phyloP scores from a whole-genome alignment of 2,888 invertebrate species.

The Sialis lutaria region DNA sequence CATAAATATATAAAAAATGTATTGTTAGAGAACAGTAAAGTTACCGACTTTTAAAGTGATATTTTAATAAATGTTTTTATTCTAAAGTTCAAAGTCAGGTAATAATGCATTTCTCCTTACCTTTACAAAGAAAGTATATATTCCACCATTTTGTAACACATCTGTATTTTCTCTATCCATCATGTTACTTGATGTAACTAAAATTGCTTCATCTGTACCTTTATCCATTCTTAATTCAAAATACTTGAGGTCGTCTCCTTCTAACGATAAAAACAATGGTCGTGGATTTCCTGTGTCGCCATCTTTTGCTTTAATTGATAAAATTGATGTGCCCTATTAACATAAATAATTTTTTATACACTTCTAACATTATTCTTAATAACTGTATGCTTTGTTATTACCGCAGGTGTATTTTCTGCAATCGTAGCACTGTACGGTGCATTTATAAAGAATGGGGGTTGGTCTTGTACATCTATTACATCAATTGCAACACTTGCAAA shows the following conservation, averaged over 20 bases:
- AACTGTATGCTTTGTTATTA: constrained; percentile 15
- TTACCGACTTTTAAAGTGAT: no score
- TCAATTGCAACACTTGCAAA: constrained; percentile 57
- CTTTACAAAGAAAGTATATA: constrained; percentile 51
- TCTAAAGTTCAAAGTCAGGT: background rate
- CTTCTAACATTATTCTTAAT: background rate
- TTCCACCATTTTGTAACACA: constrained; percentile 60
- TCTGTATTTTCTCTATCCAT: constrained; percentile 58
- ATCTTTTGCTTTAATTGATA: constrained; percentile 59
- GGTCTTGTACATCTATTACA: constrained; percentile 66
- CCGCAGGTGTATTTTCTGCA: constrained; percentile 52
- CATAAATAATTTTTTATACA: background rate
- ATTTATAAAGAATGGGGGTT: constrained; percentile 63
- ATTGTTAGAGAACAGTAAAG: background rate
- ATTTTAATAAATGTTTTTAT: background rate
- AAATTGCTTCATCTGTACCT: constrained; percentile 34
- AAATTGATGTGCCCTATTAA: constrained; percentile 38
- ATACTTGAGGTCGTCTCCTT: constrained; percentile 50
- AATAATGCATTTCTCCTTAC: constrained; percentile 16
- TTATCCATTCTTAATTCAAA: constrained; percentile 41
- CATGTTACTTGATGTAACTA: constrained; percentile 44
- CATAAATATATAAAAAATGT: background rate
- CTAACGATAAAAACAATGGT: constrained; percentile 44
- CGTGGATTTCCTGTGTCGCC: constrained; percentile 64
- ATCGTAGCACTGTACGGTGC: constrained; percentile 65